Evolutionary conservation across 2,113 vertebrate species (phyloP).

Genomic region (Halichoerus grypus): DNA sequence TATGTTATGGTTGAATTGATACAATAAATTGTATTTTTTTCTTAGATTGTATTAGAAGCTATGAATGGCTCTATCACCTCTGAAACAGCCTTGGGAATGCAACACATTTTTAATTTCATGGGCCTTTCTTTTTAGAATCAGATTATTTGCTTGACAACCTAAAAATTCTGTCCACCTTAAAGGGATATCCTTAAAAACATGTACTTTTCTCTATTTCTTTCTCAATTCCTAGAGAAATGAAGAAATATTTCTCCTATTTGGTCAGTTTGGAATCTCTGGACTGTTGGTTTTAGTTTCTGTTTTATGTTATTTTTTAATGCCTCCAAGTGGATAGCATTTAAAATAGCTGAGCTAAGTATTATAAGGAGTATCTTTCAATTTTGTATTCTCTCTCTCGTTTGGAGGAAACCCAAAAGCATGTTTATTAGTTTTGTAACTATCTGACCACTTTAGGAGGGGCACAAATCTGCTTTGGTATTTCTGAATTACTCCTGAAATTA

Average conservation of each 20-base stretch:
- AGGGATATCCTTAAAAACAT: not conserved
- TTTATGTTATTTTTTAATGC: not conserved
- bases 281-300: not conserved
- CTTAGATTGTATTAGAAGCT: constrained; percentile 58
- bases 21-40: constrained; percentile 24
- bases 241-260: not conserved
- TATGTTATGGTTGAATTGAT: constrained; percentile 66
- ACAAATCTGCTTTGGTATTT: not conserved
- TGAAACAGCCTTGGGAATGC: constrained; percentile 36
- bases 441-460: not conserved
- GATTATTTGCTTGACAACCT: not conserved
- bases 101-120: constrained; percentile 65
- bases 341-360: not conserved
- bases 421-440: constrained; percentile 33
- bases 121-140: constrained; percentile 53
- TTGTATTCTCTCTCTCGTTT: not conserved
- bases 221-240: not conserved
- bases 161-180: not conserved
- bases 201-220: not conserved
- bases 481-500: constrained; percentile 70
- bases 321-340: not conserved
- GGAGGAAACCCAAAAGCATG: not conserved
- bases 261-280: not conserved
- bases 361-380: not conserved
- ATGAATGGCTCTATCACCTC: constrained; percentile 61